Base-by-base conservation (phyloP, 2,888 invertebrate species). In the Perizoma flavofasciatum region DNA sequence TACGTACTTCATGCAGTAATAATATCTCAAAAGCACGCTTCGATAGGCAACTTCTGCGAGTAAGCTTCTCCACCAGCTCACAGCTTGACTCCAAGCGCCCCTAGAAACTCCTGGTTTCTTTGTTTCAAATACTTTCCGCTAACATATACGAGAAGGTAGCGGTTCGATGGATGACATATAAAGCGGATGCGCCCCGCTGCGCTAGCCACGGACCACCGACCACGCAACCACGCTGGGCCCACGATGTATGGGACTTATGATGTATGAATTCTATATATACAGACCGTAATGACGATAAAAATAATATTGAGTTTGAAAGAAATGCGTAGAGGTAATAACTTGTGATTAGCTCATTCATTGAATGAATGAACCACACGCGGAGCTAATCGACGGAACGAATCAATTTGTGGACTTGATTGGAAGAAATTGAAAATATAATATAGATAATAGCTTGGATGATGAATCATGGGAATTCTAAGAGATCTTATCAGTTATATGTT, bases 151-250 rank as follows among this genome's bases (percentile, higher is more conserved):
- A 45, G 60, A 52, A 47, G 47, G 69, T 70, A 64, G 69, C 65
- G 50, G 63, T 48, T 50, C 66, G 68, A 67, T 65, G 61, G 63
- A 59, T 65, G 60, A 57, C 45, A 41, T 53, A 64, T 46, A 54
- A 60, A 65, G 60, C 58, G 63, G 60, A 58, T 52, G 61, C 73
- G 60, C 74, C 77, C 77, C 76, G 67, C 59, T 67, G 41, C 22
- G 69, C 34, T 50, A 22, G 43, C 37, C 61, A 45, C 63, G 70
- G 81, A 81, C 81, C 81, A 81, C 81, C 81, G 67, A 70, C 72
- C 73, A 65, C 65, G 81, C 70, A 69, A 71, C 61, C 74, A 71
- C 70, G 70, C 78, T 72, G 77, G 46, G 77, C 61, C 65, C 61
- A 58, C 52, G 57, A 64, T 49, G 47, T 67, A 71, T 58, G 63